These are phyloP conservation scores for Sandelia bainsii DNA, from an alignment of 2,797 vertebrate species.

Conservation along the genomic window DNA sequence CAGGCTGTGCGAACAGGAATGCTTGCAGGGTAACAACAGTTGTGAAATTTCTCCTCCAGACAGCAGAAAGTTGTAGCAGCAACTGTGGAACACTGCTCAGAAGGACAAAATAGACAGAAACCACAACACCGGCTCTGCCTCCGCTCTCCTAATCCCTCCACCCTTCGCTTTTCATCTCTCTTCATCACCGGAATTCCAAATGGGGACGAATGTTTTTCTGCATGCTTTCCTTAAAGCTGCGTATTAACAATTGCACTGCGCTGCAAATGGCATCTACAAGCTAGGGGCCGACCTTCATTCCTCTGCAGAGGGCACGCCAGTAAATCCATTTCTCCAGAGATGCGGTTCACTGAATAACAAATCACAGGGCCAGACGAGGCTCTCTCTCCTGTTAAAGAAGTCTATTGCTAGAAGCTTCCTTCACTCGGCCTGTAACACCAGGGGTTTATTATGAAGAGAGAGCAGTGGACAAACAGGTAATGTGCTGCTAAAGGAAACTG, in stretches of 20 bases:
- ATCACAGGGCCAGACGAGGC: constrained; percentile 72
- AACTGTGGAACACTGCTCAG: constrained; percentile 22
- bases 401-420: constrained; percentile 66
- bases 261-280: constrained; percentile 75
- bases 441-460: constrained; percentile 59
- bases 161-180: constrained; percentile 61
- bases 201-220: constrained; percentile 64
- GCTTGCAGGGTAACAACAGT: constrained; percentile 19
- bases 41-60: constrained; percentile 28
- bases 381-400: constrained; percentile 71
- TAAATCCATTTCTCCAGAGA: constrained; percentile 84
- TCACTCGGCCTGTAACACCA: constrained; percentile 53
- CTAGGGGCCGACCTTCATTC: constrained; percentile 78
- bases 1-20: constrained; percentile 7
- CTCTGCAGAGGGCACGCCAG: constrained; percentile 78
- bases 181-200: constrained; percentile 75
- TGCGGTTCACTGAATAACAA: constrained; percentile 83
- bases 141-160: constrained; percentile 62
- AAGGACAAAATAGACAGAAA: constrained; percentile 34
- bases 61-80: constrained; percentile 28
- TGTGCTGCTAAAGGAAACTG: constrained; percentile 32
- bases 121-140: constrained; percentile 42
- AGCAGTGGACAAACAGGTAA: constrained; percentile 59
- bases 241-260: constrained; percentile 69
- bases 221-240: constrained; percentile 57